Percentiles rank a stretch among this genome's conserved stretches.
Evolutionary conservation across 2,888 invertebrate species (phyloP).

Genomic region (Lochmaea capreae): DNA sequence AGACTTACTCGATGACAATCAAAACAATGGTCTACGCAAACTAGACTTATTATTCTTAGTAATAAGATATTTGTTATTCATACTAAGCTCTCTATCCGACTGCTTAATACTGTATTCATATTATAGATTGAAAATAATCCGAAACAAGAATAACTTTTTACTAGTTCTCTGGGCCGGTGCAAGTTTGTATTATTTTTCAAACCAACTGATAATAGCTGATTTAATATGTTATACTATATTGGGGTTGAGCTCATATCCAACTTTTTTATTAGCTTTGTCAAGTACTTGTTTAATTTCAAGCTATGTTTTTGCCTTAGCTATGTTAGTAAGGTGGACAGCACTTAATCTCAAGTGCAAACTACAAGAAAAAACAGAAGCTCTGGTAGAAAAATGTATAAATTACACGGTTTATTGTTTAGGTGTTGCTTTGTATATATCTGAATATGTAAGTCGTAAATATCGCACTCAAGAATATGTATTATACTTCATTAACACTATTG

Average conservation of each 20-base stretch:
- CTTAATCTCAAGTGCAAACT: conserved; percentile 13
- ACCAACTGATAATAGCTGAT: conserved; percentile 22
- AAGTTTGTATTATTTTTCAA: conserved; percentile 24
- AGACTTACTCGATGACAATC: conserved; percentile 4
- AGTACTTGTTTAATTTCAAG: conserved; percentile 24
- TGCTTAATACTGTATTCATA: conserved; percentile 8
- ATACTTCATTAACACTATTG: conserved; percentile 8
- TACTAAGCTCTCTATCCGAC: conserved; percentile 3
- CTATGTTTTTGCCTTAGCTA: conserved; percentile 13
- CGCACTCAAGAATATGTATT: neutral
- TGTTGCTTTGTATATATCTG: conserved; percentile 10
- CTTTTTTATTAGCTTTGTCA: conserved; percentile 6
- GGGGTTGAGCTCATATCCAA: neutral
- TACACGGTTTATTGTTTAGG: conserved; percentile 18
- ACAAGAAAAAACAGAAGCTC: conserved; percentile 2
- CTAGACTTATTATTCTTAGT: neutral
- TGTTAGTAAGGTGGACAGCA: conserved; percentile 13
- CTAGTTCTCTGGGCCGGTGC: conserved; percentile 18
- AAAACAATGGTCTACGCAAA: neutral
- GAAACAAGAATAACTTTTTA: conserved; percentile 2
- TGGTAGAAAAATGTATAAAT: conserved; percentile 13
- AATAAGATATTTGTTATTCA: neutral
- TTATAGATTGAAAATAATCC: conserved; percentile 14
- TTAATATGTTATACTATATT: conserved; percentile 16
- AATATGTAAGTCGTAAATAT: conserved; percentile 21